Conservation (phyloP, 2,113 vertebrate genomes). For the Siphamia tubifer region DNA sequence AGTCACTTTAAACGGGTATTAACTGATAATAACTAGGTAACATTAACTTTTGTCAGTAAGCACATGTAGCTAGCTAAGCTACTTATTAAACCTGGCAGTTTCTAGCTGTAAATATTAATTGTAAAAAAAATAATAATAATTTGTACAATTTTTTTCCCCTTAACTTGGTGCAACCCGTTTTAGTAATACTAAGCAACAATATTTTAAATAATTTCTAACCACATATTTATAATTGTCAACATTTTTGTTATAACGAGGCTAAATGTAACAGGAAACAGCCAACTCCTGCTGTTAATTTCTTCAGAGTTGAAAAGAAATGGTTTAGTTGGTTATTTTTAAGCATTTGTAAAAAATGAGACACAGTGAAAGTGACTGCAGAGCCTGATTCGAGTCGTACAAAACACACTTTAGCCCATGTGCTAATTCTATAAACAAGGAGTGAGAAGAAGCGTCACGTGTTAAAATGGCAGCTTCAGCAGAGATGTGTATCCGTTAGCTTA, state of each 20-base stretch:
- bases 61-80: background rate
- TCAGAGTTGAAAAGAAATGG: background rate
- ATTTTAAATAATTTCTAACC: too few relatives aligned
- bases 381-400: background rate
- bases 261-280: background rate
- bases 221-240: too few relatives aligned
- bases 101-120: background rate
- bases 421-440: background rate
- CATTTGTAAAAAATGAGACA: background rate
- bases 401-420: background rate
- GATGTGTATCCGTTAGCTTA: constrained; percentile 6
- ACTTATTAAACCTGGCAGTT: background rate
- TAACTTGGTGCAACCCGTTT: constrained; percentile 32
- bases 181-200: background rate
- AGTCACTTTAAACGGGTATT: background rate
- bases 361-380: background rate
- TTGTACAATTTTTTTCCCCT: background rate
- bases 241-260: background rate
- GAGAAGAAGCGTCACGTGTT: constrained; percentile 1
- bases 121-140: background rate
- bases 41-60: background rate
- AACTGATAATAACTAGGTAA: background rate
- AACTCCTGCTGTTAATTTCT: background rate
- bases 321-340: background rate
- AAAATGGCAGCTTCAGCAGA: background rate